Conservation (phyloP, 2,888 invertebrate species). For the Thumatha senex region DNA sequence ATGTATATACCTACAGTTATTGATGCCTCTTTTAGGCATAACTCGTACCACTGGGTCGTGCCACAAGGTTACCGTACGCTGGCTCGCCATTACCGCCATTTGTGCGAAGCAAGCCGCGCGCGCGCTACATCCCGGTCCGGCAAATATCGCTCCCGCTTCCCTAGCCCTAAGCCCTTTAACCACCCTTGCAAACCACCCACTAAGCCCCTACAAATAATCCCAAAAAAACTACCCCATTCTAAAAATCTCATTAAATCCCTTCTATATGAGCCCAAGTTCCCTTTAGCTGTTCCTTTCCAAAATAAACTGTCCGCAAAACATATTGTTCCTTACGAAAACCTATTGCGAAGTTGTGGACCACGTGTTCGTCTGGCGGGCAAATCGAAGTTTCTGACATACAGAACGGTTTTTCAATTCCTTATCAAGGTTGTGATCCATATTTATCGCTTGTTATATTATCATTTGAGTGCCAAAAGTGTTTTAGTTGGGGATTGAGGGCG, state of each 20-base stretch:
- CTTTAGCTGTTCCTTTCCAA: constrained; percentile 10
- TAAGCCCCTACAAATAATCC: constrained; percentile 14
- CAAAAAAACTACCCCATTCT: constrained; percentile 8
- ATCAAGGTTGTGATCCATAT: constrained; percentile 46
- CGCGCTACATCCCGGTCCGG: constrained; percentile 46
- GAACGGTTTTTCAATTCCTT: constrained; percentile 44
- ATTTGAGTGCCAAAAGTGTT: constrained; percentile 39
- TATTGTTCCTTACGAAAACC: constrained; percentile 17
- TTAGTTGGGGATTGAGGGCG: constrained; percentile 37
- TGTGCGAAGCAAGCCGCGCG: constrained; percentile 55
- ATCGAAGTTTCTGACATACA: constrained; percentile 16
- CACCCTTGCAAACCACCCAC: constrained; percentile 16
- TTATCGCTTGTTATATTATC: constrained; percentile 47
- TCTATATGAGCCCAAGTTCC: constrained; percentile 10
- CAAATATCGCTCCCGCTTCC: constrained; percentile 26
- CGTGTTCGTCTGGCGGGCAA: constrained; percentile 20
- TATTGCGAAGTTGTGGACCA: constrained; percentile 15
- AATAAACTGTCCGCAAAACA: constrained; percentile 15
- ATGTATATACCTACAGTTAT: constrained; percentile 40
- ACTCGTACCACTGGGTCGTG: constrained; percentile 49
- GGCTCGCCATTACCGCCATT: constrained; percentile 53
- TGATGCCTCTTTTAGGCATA: constrained; percentile 61
- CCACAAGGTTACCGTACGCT: constrained; percentile 50
- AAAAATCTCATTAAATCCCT: constrained; percentile 13
- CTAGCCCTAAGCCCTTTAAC: constrained; percentile 19